Evolutionary conservation across 1,140 invertebrate genomes (phyloP).

Genomic region (Drosophila mauritiana): DNA sequence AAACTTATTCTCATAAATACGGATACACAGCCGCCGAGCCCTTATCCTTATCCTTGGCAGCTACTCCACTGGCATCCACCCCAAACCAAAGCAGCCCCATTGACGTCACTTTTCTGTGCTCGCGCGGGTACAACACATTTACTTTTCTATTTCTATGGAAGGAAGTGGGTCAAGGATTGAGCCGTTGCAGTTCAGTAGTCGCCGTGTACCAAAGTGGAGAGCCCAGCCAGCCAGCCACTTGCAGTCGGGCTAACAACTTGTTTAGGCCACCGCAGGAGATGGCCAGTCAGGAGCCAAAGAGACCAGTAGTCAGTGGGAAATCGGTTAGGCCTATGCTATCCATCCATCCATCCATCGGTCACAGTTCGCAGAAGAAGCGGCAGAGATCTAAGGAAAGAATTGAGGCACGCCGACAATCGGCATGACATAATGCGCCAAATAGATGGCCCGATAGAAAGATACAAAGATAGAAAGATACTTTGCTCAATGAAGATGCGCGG

Average conservation of each 20-base stretch:
- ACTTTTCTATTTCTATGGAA: conserved; percentile 27
- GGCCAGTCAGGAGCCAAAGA: not conserved
- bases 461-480: conserved; percentile 31
- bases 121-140: conserved; percentile 36
- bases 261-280: conserved; percentile 32
- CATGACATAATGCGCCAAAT: conserved; percentile 59
- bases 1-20: conserved; percentile 21
- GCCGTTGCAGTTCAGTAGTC: conserved; percentile 29
- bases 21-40: not conserved
- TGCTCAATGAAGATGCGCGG: conserved; percentile 25
- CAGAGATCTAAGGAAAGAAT: conserved; percentile 58
- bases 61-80: conserved; percentile 28
- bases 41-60: conserved; percentile 28
- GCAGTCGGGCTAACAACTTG: conserved; percentile 23
- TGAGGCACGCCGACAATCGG: conserved; percentile 59
- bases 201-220: conserved; percentile 24
- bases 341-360: conserved; percentile 1
- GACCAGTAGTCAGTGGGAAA: not conserved
- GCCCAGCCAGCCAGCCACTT: conserved; percentile 8
- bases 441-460: conserved; percentile 41
- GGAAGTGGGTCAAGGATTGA: conserved; percentile 71
- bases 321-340: not conserved
- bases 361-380: conserved; percentile 36
- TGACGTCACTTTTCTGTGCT: conserved; percentile 59
- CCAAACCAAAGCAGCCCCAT: conserved; percentile 12